A percentile compares a stretch with the other conserved stretches of the same genome.
Evolutionary conservation across 2,113 vertebrate genomes (phyloP).

Genomic region (Salvelinus fontinalis): DNA sequence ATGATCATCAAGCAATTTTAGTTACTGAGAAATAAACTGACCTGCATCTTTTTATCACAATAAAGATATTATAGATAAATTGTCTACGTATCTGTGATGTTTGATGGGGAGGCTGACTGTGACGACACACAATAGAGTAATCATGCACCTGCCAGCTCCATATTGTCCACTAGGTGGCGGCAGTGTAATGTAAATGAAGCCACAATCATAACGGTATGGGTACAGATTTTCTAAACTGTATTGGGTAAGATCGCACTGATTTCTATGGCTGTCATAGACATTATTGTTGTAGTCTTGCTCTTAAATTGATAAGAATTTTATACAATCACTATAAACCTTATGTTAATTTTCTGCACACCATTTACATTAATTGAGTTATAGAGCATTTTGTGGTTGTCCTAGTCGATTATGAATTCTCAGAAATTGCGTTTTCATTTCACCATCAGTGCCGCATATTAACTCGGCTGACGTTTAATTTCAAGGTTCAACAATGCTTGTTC

Average conservation of each 20-base stretch:
- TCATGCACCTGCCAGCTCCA: neutral
- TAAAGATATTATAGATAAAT: constrained; percentile 29
- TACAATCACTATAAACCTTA: neutral
- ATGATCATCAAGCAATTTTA: neutral
- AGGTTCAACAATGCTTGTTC: too few relatives aligned
- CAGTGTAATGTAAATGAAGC: neutral
- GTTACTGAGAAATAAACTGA: neutral
- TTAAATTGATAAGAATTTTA: neutral
- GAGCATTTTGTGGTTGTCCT: neutral
- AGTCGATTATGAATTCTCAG: neutral
- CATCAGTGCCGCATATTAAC: neutral
- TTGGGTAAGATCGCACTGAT: neutral
- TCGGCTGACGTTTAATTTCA: neutral
- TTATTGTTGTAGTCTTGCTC: neutral
- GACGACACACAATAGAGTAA: too few relatives aligned
- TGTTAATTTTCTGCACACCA: neutral
- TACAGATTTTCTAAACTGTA: neutral
- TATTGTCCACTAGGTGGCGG: neutral
- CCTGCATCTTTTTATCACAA: constrained; percentile 26
- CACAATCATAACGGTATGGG: neutral
- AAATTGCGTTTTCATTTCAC: neutral
- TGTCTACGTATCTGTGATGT: neutral
- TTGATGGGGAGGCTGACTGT: too few relatives aligned
- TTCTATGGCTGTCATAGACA: neutral
- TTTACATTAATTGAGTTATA: neutral